These are phyloP conservation scores for Apeltes quadracus DNA, from an alignment of 2,113 vertebrate genomes.

Conservation along the genomic window DNA sequence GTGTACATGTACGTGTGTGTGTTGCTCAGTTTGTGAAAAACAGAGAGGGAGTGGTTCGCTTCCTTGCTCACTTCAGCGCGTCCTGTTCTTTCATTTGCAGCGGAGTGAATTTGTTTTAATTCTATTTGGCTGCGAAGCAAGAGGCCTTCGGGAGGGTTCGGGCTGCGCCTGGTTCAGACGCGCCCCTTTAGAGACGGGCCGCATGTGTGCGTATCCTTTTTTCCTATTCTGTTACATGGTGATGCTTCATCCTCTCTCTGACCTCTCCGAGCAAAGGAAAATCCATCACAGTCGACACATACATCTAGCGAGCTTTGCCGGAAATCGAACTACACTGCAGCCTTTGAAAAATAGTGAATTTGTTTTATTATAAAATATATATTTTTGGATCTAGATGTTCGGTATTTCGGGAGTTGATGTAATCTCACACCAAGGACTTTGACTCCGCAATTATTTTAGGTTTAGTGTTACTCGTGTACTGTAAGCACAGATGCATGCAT, in stretches of 20 bases:
- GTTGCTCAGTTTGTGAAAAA: conserved; percentile 31
- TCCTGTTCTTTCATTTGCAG: conserved; percentile 74
- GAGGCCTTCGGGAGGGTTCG: conserved; percentile 55
- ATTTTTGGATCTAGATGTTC: conserved; percentile 12
- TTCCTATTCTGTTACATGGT: conserved; percentile 13
- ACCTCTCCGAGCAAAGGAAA: conserved; percentile 44
- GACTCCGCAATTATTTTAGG: background rate
- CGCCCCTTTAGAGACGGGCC: conserved; percentile 27
- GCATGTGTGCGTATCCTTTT: conserved; percentile 8
- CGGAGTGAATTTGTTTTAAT: conserved; percentile 69
- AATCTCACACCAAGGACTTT: background rate
- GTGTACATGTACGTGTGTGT: conserved; percentile 31
- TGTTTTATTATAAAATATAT: conserved; percentile 16
- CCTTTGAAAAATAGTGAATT: conserved; percentile 1
- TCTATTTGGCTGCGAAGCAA: conserved; percentile 72
- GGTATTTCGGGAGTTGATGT: background rate
- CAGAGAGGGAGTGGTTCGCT: conserved; percentile 35
- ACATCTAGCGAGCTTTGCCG: conserved; percentile 32
- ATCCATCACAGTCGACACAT: conserved; percentile 35
- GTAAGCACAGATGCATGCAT: background rate
- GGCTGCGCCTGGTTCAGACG: conserved; percentile 43
- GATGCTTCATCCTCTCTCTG: conserved; percentile 32
- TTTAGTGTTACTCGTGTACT: background rate
- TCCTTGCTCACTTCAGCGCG: conserved; percentile 73
- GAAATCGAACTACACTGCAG: conserved; percentile 25